These are phyloP conservation scores for Ploceus nigricollis DNA, from an alignment of 2,113 vertebrate genomes.

Conservation along the genomic window DNA sequence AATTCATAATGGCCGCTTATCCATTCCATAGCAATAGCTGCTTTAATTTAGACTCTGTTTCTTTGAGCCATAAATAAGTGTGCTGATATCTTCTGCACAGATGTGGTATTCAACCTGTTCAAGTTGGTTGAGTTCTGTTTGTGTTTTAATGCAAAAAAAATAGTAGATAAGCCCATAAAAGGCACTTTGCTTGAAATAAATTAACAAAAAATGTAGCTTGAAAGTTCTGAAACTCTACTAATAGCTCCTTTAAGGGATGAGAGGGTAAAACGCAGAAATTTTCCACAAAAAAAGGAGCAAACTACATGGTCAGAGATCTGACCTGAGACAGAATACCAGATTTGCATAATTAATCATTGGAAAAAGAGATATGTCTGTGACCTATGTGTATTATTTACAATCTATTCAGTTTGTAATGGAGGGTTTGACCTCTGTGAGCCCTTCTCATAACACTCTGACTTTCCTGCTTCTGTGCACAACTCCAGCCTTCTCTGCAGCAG, in stretches of 20 bases:
- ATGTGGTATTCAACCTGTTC: constrained; percentile 78
- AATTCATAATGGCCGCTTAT: constrained; percentile 95
- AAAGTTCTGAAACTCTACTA: constrained; percentile 13
- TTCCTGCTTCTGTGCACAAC: background rate
- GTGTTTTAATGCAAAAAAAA: constrained; percentile 75
- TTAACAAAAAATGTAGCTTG: constrained; percentile 17
- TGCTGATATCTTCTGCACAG: constrained; percentile 74
- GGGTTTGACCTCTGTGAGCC: constrained; percentile 63
- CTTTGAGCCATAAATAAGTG: constrained; percentile 79
- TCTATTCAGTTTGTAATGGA: constrained; percentile 60
- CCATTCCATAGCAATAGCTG: constrained; percentile 80
- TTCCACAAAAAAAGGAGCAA: background rate
- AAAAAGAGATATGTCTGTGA: constrained; percentile 48
- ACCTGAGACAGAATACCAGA: constrained; percentile 44
- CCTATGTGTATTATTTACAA: constrained; percentile 60
- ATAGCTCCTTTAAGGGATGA: background rate
- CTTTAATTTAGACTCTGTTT: constrained; percentile 86
- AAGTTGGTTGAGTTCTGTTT: constrained; percentile 69
- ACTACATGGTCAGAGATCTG: constrained; percentile 15
- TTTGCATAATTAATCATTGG: constrained; percentile 66
- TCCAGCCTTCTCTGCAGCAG: background rate
- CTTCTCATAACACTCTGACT: background rate
- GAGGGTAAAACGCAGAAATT: background rate
- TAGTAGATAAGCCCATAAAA: constrained; percentile 70
- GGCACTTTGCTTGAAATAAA: constrained; percentile 64